Percentiles rank a stretch among this genome's conserved stretches.
Evolutionary conservation across 2,113 vertebrate genomes (phyloP).

Genomic region (Sinocyclocheilus rhinocerous): DNA sequence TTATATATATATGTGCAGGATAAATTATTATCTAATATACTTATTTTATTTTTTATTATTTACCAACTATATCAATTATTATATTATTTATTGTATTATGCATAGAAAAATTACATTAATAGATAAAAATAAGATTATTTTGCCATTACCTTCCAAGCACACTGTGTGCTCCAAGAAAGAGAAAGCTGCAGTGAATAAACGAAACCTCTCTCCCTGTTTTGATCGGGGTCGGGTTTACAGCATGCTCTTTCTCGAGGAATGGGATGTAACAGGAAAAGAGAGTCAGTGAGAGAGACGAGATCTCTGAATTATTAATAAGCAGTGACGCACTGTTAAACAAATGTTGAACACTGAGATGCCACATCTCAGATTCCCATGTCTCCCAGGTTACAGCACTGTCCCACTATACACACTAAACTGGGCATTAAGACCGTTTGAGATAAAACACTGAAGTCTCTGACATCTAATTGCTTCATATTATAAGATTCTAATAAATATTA

Average conservation of each 20-base stretch:
- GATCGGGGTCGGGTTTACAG: slow-evolving; percentile 27
- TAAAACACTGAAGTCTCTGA: background rate
- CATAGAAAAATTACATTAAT: too few relatives aligned
- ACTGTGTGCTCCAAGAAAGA: slow-evolving; percentile 15
- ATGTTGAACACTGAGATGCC: slow-evolving; percentile 67
- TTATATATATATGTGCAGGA: too few relatives aligned
- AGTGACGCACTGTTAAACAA: slow-evolving; percentile 61
- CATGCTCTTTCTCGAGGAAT: slow-evolving; percentile 29
- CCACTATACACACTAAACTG: background rate
- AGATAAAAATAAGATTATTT: too few relatives aligned
- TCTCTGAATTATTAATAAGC: slow-evolving; percentile 68
- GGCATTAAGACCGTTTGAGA: background rate
- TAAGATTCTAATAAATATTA: background rate
- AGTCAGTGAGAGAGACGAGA: slow-evolving; percentile 47
- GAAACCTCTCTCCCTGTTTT: slow-evolving; percentile 45
- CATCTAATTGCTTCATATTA: background rate
- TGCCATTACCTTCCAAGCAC: background rate
- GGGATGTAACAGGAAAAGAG: slow-evolving; percentile 47
- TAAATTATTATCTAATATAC: too few relatives aligned
- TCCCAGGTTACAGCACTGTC: slow-evolving; percentile 1
- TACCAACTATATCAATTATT: too few relatives aligned
- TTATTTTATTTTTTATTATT: too few relatives aligned
- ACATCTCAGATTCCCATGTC: slow-evolving; percentile 65
- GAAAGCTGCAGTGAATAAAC: slow-evolving; percentile 14
- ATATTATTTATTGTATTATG: too few relatives aligned